A percentile compares a stretch with the other conserved stretches of the same genome.
phyloP scores from a whole-genome alignment of 2,113 vertebrate genomes.

The Megaceryle maxima region DNA sequence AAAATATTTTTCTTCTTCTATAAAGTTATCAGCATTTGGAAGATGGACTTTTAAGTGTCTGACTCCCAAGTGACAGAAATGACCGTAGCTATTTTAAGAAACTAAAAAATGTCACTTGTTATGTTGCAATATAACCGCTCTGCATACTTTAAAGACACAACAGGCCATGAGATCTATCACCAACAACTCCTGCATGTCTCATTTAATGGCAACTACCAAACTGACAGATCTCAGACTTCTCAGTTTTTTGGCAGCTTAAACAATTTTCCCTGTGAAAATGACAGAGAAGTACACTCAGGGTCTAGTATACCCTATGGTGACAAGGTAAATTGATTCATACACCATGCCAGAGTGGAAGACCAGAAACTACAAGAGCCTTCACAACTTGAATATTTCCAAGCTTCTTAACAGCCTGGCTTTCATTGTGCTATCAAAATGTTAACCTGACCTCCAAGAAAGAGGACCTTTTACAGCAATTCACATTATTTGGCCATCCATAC shows the following conservation, averaged over 20 bases:
- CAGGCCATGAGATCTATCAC: background rate
- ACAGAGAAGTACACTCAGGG: background rate
- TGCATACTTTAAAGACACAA: background rate
- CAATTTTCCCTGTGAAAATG: background rate
- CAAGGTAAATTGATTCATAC: background rate
- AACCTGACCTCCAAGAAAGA: background rate
- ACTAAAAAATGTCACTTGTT: background rate
- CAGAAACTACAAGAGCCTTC: background rate
- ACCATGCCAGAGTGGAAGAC: background rate
- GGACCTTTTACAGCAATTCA: background rate
- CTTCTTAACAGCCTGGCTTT: background rate
- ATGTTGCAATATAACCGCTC: background rate
- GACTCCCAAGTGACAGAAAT: background rate
- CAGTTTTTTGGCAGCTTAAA: background rate
- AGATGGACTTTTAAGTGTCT: background rate
- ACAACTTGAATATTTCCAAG: background rate
- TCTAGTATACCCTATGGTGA: accelerated
- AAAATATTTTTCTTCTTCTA: background rate
- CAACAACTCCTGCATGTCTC: background rate
- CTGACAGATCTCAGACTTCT: background rate
- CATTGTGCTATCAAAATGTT: background rate
- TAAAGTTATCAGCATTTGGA: background rate
- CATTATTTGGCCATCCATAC: background rate
- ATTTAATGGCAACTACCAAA: background rate
- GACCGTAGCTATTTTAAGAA: background rate